Conservation (phyloP, 2,797 vertebrate species). For the Gobio occitaniae region DNA sequence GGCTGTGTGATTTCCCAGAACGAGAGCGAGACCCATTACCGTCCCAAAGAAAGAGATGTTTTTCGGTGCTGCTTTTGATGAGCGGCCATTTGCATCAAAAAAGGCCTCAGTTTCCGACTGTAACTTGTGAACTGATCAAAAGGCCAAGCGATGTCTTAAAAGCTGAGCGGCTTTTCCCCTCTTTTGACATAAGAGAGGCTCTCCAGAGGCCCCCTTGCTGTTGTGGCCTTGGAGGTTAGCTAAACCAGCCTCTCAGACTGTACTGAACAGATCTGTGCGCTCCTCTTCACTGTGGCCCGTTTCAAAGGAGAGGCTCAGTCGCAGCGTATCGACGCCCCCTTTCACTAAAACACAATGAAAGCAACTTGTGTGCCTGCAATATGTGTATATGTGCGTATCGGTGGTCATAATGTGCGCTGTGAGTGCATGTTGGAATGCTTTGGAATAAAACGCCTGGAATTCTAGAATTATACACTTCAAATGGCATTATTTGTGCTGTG, state of each 20-base stretch:
- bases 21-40: slow-evolving; percentile 77
- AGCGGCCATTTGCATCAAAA: slow-evolving; percentile 83
- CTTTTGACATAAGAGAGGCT: slow-evolving; percentile 83
- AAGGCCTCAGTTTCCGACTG: slow-evolving; percentile 77
- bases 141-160: slow-evolving; percentile 75
- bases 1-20: slow-evolving; percentile 78
- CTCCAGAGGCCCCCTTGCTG: slow-evolving; percentile 78
- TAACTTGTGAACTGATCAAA: slow-evolving; percentile 89
- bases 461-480: not conserved
- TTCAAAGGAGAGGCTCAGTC: slow-evolving; percentile 72
- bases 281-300: slow-evolving; percentile 74
- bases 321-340: slow-evolving; percentile 70
- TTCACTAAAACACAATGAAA: slow-evolving; percentile 75
- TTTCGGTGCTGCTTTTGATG: slow-evolving; percentile 80
- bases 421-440: slow-evolving; percentile 48
- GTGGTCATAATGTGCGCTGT: slow-evolving; percentile 34
- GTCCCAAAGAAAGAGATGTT: slow-evolving; percentile 78
- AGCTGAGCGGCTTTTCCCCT: slow-evolving; percentile 76
- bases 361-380: slow-evolving; percentile 67
- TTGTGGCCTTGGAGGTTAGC: slow-evolving; percentile 84
- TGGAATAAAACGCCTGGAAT: not conserved
- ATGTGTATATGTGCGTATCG: slow-evolving; percentile 50
- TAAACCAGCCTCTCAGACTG: slow-evolving; percentile 78
- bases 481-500: not conserved
- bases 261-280: slow-evolving; percentile 73